A percentile compares a stretch with the other conserved stretches of the same genome.
phyloP scores from a whole-genome alignment of 2,797 vertebrate species.

The Myripristis murdjan region DNA sequence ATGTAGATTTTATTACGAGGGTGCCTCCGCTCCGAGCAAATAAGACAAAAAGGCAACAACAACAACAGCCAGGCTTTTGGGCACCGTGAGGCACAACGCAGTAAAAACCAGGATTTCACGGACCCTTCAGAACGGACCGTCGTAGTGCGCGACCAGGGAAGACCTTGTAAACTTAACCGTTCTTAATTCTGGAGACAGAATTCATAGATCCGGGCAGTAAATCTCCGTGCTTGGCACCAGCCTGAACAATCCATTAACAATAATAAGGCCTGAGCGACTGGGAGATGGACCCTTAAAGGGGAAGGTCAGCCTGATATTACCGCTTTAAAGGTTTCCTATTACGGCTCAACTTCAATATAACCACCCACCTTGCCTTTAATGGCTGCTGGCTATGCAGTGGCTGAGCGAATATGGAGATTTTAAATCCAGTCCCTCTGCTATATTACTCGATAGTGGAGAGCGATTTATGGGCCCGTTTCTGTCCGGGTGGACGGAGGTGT shows the following conservation, averaged over 20 bases:
- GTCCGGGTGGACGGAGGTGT: constrained; percentile 55
- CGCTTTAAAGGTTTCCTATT: constrained; percentile 83
- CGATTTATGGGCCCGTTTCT: constrained; percentile 66
- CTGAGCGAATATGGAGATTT: constrained; percentile 71
- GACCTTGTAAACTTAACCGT: constrained; percentile 69
- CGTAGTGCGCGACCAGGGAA: constrained; percentile 41
- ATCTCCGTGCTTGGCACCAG: constrained; percentile 72
- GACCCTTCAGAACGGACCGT: constrained; percentile 20
- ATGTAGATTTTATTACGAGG: background rate
- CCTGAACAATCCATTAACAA: constrained; percentile 80
- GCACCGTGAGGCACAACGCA: background rate
- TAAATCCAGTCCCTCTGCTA: constrained; percentile 65
- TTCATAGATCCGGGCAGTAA: constrained; percentile 66
- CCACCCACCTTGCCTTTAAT: constrained; percentile 79
- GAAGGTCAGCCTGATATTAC: constrained; percentile 82
- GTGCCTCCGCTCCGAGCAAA: constrained; percentile 5
- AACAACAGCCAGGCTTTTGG: background rate
- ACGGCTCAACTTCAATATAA: constrained; percentile 78
- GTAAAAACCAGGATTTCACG: constrained; percentile 26
- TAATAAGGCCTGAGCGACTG: constrained; percentile 72
- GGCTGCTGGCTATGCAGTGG: constrained; percentile 68
- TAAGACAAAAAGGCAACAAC: constrained; percentile 8
- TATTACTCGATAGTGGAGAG: constrained; percentile 54
- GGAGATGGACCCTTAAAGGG: constrained; percentile 80
- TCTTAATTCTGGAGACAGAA: constrained; percentile 69